Percentiles rank a stretch among this genome's conserved stretches.
Evolutionary conservation across 1,140 invertebrate genomes (phyloP).

Genomic region (Mamestra configurata): DNA sequence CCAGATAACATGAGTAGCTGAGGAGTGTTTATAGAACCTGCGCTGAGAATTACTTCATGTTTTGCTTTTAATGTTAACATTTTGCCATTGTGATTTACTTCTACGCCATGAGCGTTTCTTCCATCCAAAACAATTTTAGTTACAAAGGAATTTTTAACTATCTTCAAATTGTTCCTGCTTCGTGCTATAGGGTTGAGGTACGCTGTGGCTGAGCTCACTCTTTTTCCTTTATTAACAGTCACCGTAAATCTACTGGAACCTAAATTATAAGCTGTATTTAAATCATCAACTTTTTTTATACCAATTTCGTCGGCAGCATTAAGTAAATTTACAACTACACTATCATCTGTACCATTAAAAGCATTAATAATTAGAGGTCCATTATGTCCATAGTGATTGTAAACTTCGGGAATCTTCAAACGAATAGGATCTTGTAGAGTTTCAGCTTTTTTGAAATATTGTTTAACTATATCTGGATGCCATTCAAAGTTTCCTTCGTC

Average conservation of each 20-base stretch:
- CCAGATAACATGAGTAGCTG: conserved; percentile 80
- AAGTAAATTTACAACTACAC: conserved; percentile 69
- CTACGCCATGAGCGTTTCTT: conserved; percentile 54
- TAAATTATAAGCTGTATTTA: conserved; percentile 73
- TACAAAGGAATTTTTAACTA: conserved; percentile 89
- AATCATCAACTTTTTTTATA: conserved; percentile 64
- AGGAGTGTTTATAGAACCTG: conserved; percentile 84
- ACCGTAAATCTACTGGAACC: conserved; percentile 72
- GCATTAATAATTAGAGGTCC: conserved; percentile 68
- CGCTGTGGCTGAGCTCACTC: conserved; percentile 88
- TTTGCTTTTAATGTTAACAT: conserved; percentile 56
- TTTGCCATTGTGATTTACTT: background rate
- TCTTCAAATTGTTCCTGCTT: conserved; percentile 90
- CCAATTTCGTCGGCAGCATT: conserved; percentile 71
- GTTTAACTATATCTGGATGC: conserved; percentile 86
- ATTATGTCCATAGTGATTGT: conserved; percentile 61
- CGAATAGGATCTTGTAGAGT: conserved; percentile 64
- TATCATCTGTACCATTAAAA: conserved; percentile 64
- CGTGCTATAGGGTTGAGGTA: conserved; percentile 87
- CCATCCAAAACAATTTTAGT: conserved; percentile 73
- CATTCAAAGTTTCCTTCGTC: conserved; percentile 89
- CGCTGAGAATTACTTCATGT: conserved; percentile 87
- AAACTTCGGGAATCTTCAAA: conserved; percentile 53
- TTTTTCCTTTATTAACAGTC: conserved; percentile 83
- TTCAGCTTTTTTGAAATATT: conserved; percentile 68